These are phyloP conservation scores for Castor canadensis DNA, from an alignment of 2,113 vertebrate species.

Conservation along the genomic window DNA sequence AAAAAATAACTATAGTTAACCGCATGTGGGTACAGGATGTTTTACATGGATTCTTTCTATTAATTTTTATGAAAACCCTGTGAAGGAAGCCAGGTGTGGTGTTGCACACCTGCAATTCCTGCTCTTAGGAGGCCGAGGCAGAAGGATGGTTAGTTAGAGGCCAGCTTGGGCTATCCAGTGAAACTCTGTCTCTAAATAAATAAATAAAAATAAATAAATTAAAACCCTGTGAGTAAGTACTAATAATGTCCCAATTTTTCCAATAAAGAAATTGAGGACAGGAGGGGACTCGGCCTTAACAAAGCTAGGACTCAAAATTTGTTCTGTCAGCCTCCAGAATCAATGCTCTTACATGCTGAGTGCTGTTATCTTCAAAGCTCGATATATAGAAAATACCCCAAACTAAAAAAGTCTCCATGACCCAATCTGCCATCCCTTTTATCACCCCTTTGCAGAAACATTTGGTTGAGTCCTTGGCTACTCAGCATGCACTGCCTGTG, in stretches of 20 bases:
- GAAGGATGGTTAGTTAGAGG: neutral
- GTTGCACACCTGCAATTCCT: neutral
- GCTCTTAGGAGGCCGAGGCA: neutral
- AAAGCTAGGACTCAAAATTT: neutral
- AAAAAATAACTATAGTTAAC: neutral
- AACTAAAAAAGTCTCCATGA: neutral
- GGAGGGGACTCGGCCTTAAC: neutral
- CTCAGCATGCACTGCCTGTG: too few species aligned
- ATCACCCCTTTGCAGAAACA: neutral
- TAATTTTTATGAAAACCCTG: neutral
- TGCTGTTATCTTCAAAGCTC: conserved; percentile 3
- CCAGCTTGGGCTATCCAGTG: neutral
- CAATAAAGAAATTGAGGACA: neutral
- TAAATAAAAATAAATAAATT: neutral
- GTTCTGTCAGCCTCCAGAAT: neutral
- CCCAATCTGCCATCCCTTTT: neutral
- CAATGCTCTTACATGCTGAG: neutral
- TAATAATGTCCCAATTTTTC: neutral
- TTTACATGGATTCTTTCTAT: conserved; percentile 23
- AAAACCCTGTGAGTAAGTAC: neutral
- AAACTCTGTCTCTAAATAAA: neutral
- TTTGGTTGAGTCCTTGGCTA: neutral
- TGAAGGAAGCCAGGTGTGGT: neutral
- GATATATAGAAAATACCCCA: neutral
- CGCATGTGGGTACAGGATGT: neutral